Evolutionary conservation across 2,113 vertebrate species (phyloP), one percentile per base, ranked within the genome.

Genomic region (Atlantisia rogersi): DNA sequence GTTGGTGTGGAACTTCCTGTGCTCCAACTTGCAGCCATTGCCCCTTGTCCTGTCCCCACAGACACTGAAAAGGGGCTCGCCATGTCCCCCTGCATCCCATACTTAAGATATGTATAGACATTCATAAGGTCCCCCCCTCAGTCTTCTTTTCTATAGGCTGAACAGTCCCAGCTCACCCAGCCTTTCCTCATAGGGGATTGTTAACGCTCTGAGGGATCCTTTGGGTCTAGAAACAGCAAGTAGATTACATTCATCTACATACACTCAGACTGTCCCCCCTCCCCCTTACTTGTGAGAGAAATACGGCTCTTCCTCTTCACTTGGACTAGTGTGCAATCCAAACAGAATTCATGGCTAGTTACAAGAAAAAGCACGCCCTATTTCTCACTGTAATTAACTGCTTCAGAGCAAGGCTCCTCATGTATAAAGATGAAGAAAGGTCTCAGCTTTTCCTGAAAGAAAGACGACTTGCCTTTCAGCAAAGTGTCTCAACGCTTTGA

Each of bases 381-480:
- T 91, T 94, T 93, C 70, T 82, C 91, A 73, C 81, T 94, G 80
- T 79, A 94, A 94, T 96, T 96, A 95, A 94, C 86, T 75, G 65
- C 95, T 96, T 89, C 65, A 42, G 88, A 96, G 81, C 74, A 91
- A 86, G 81, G 76, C 15, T 93, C 29, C 81, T 94, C 88, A 91
- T 93, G 88, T 94, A 92, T 95, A 94, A 97, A 96, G 73, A 96
- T 90, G 93, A 95, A 86, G 79, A 97, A 89, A 86, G 95, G 92
- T 88, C 88, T 94, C 92, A 92, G 95, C 83, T 95, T 93, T 84
- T 84, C 77, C 67, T 92, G 86, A 90, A 92, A 94, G 77, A 90
- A 52, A n/a, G 42, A 44, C 16, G 15, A 94, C 44, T 88, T 94
- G 82, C 73, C 73, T 94, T 84, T 88, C 94, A 96, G 86, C 88